These are phyloP conservation scores for Bujurquina vittata DNA, from an alignment of 2,113 vertebrate species.

Conservation along the genomic window DNA sequence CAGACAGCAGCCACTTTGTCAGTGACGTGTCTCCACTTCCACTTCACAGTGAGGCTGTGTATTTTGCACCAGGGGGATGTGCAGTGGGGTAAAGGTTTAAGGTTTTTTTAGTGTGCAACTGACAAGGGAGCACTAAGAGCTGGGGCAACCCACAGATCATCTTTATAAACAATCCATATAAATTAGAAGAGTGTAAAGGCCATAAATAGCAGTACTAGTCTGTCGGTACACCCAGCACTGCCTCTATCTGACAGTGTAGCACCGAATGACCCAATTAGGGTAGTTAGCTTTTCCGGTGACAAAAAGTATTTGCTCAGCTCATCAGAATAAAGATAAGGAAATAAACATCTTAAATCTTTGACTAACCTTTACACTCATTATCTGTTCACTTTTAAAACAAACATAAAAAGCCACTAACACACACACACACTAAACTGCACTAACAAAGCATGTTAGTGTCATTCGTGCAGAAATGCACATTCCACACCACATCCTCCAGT, in stretches of 20 bases:
- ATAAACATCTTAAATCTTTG: not conserved
- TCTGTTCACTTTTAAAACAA: not conserved
- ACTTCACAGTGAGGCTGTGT: not conserved
- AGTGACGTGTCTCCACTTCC: not conserved
- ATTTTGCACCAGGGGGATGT: not conserved
- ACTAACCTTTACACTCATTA: not conserved
- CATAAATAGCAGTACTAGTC: not conserved
- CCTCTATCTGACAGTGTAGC: constrained; percentile 12
- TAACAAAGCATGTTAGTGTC: not conserved
- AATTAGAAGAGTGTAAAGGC: not conserved
- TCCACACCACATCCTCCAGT: not conserved
- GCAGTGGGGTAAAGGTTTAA: not conserved
- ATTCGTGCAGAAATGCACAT: not conserved
- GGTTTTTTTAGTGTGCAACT: not conserved
- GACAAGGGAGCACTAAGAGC: not conserved
- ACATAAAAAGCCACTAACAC: not conserved
- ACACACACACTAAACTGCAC: not conserved
- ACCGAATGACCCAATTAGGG: constrained; percentile 28
- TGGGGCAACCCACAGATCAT: constrained; percentile 8
- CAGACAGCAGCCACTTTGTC: constrained; percentile 4
- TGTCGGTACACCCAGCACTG: constrained; percentile 4
- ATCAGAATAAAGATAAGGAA: not conserved
- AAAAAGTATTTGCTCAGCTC: constrained; percentile 16
- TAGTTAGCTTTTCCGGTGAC: constrained; percentile 1
- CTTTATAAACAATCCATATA: not conserved